phyloP scores from a whole-genome alignment of 2,113 vertebrate species.

The Rissa tridactyla region DNA sequence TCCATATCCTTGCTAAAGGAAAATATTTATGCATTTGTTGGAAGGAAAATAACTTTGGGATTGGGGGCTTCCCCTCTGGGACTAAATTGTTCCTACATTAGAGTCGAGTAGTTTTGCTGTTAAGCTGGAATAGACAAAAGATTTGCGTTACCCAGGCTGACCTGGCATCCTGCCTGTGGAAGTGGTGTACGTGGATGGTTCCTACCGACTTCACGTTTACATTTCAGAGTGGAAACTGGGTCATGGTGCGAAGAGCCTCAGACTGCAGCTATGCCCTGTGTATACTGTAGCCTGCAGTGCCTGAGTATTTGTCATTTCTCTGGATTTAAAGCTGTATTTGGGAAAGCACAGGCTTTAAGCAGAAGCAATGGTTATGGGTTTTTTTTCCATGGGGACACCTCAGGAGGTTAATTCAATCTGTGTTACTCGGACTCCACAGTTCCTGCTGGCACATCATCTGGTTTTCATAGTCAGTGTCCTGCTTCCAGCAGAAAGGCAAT shows the following conservation, averaged over 20 bases:
- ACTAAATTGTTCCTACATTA: neutral
- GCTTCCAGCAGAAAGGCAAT: conserved; percentile 20
- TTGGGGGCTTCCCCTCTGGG: neutral
- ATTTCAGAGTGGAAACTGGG: neutral
- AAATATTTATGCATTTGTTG: neutral
- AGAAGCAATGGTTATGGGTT: neutral
- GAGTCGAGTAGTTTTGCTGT: neutral
- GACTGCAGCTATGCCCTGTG: neutral
- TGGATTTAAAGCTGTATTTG: neutral
- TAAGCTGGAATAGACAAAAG: neutral
- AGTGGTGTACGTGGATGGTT: neutral
- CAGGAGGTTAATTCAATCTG: neutral
- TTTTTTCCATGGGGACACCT: neutral
- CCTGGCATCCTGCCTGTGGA: neutral
- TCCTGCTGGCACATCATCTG: neutral
- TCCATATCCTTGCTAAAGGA: neutral
- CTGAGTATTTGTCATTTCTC: neutral
- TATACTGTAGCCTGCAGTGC: neutral
- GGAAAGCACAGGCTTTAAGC: neutral
- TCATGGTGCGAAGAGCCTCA: neutral
- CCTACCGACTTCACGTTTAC: neutral
- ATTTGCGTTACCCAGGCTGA: neutral
- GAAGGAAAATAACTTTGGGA: neutral
- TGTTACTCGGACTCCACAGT: neutral
- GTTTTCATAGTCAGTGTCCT: neutral